Base-by-base conservation (phyloP, 2,113 vertebrate genomes). In the Solea senegalensis region DNA sequence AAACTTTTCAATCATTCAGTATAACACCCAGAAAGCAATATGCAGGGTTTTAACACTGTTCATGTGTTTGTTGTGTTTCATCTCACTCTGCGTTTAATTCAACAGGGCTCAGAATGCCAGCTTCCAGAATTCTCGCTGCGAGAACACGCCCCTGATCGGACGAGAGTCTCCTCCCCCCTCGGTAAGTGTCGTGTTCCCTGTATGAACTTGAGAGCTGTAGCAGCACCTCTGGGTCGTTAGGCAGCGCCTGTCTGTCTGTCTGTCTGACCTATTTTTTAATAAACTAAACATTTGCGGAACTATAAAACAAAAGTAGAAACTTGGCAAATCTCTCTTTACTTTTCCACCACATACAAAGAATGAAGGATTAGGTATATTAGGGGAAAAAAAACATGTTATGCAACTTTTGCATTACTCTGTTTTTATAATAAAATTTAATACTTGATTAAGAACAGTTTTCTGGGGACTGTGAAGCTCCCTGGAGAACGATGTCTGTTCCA, bases 81-180 rank as follows among this genome's bases (percentile, higher is more conserved):
- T 48, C 46, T 82, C 46, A 41, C n/a, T 9, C 14, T 76, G 55
- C 75, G 60, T 83, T 80, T 69, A 21, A 43, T 74, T 69, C 76
- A 84, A 67, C 92, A 99, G 97, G 97, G 97, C 95, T 89, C 98
- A 99, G 94, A 99, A 98, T 83, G 94, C 97, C 93, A 98, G 98
- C 91, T 98, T 98, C 92, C 98, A 97, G 94, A 99, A 97, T 77
- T 96, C 97, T 39, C 97, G 98, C 89, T 98, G 96, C 89, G 98
- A 99, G 94, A 99, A 99, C 90, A 99, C 98, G 15, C 98, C 98
- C 41, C 95, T 99, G 93, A 99, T 99, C 69, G 97, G 96, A 85
- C 95, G 96, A 70, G 98, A 99, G 92, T 99, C 98, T 87, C 98
- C 98, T 78, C 98, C 98, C 53, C 98, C 98, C 74, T 95, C 97